These are phyloP conservation scores for Yponomeuta malinellus DNA, from an alignment of 2,888 invertebrate genomes.

Conservation along the genomic window DNA sequence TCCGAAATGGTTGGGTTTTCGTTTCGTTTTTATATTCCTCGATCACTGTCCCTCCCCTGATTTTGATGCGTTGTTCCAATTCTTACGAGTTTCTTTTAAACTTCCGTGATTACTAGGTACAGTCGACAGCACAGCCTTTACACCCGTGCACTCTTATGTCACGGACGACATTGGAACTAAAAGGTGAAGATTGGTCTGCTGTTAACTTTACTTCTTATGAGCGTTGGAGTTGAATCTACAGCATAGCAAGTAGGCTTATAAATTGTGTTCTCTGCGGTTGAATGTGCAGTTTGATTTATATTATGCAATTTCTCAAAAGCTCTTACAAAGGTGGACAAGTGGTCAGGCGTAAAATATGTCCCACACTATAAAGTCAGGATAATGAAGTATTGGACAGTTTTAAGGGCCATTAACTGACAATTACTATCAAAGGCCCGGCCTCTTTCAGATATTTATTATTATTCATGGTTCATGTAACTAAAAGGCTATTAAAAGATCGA, in stretches of 20 bases:
- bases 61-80: too few species aligned
- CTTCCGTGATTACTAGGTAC: too few species aligned
- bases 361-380: not conserved
- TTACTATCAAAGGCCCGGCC: not conserved
- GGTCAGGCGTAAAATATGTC: not conserved
- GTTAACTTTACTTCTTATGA: too few species aligned
- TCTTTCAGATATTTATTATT: not conserved
- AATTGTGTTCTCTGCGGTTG: not conserved
- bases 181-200: too few species aligned
- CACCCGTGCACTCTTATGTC: too few species aligned
- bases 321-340: not conserved
- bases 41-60: too few species aligned
- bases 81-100: too few species aligned
- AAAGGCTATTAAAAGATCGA: not conserved
- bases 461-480: not conserved
- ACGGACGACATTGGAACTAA: too few species aligned
- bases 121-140: too few species aligned
- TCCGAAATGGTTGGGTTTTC: too few species aligned
- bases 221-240: too few species aligned
- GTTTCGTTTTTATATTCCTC: too few species aligned
- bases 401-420: not conserved
- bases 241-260: not conserved
- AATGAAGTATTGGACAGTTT: not conserved
- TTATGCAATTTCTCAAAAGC: not conserved
- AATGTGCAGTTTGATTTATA: not conserved